Evolutionary conservation across 1,140 invertebrate species (phyloP).

Genomic region (Harlomillsia oculata): DNA sequence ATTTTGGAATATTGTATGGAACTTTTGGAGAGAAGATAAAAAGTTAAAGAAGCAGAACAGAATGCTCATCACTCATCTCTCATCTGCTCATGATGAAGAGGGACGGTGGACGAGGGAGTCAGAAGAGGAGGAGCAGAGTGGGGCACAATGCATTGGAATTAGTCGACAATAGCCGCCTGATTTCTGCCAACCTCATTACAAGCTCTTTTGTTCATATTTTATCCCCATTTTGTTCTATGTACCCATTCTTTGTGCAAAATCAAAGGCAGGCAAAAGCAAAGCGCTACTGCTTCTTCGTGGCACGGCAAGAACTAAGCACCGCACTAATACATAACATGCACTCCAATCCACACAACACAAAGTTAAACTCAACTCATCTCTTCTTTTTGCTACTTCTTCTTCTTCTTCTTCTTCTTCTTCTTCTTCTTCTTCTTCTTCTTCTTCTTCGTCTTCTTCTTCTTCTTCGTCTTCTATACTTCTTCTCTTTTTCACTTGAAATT

Average conservation of each 20-base stretch:
- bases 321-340: too few species aligned
- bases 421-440: neutral
- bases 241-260: constrained; percentile 21
- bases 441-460: neutral
- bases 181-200: constrained; percentile 36
- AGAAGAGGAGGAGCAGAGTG: too few species aligned
- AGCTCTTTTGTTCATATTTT: constrained; percentile 31
- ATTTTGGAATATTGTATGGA: too few species aligned
- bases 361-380: too few species aligned
- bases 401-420: neutral
- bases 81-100: constrained; percentile 17
- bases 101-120: too few species aligned
- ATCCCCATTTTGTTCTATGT: constrained; percentile 29
- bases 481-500: neutral
- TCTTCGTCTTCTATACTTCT: neutral
- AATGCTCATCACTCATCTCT: too few species aligned
- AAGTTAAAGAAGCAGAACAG: too few species aligned
- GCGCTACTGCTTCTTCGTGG: too few species aligned
- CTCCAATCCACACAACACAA: too few species aligned
- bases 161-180: constrained; percentile 34
- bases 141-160: constrained; percentile 35
- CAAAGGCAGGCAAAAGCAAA: constrained; percentile 10
- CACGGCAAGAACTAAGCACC: too few species aligned
- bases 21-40: too few species aligned
- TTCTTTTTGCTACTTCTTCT: constrained; percentile 1